Base-by-base conservation (phyloP, 2,888 invertebrate genomes). In the Heliconius aoede region DNA sequence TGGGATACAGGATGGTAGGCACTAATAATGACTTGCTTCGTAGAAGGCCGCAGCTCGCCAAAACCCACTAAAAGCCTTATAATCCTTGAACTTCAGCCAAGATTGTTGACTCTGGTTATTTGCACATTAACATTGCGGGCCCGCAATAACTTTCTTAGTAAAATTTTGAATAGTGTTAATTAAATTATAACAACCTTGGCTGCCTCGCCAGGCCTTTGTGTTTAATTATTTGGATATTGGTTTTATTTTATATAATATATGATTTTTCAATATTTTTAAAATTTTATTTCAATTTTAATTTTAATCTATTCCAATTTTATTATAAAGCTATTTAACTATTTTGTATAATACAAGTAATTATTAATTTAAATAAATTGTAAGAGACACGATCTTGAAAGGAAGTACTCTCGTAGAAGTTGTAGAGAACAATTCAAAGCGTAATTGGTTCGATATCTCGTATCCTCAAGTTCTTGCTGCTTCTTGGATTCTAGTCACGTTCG, bases 1-100 rank as follows among this genome's bases (percentile, higher is more conserved):
- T 76, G 30, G 72, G 73, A 71, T 71, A 74, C 51, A 76, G 71
- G 72, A 74, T 78, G 75, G 72, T 80, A 78, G 73, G 72, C 74
- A 67, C 67, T 79, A 74, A 76, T 79, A 79, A 79, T 74, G 78
- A 78, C 71, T 74, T 78, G 72, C 69, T 74, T 58, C 72, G 76
- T 73, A 78, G 60, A 67, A 80, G 64, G 74, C 60, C 69, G 69
- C 40, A 61, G 60, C 62, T 69, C 58, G 78, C 78, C 76, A 80
- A 76, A 74, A 72, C 24, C 62, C 74, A 80, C 72, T 78, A 78
- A 80, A 76, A 78, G 78, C 79, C 73, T 76, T 79, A 78, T 80
- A 78, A 73, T 76, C 78, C 79, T 81, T 81, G 78, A 80, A 79
- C 80, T 76, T 76, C 64, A 68, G 80, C 80, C 81, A 80, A 80